Evolutionary conservation across 2,113 vertebrate species (phyloP).

Genomic region (Tetraodon nigroviridis): DNA sequence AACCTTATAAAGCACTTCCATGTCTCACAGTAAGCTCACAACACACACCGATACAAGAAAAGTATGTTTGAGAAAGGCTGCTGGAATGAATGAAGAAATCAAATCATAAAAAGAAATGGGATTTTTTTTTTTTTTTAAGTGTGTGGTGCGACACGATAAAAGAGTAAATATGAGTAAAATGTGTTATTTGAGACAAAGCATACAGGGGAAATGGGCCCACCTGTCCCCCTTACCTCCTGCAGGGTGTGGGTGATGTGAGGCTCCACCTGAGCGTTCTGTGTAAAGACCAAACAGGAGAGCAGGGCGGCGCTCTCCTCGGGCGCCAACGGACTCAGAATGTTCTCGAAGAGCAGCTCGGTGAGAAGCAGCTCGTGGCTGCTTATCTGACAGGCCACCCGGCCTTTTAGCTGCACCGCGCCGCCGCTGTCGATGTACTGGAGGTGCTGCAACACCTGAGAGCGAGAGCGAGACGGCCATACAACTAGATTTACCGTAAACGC

Average conservation of each 20-base stretch:
- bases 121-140: background rate
- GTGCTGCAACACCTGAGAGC: constrained; percentile 79
- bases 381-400: constrained; percentile 88
- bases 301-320: constrained; percentile 89
- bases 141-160: too few relatives aligned
- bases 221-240: constrained; percentile 83
- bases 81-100: background rate
- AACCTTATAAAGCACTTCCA: constrained; percentile 56
- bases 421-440: constrained; percentile 81
- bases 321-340: constrained; percentile 80
- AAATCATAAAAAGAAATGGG: too few relatives aligned
- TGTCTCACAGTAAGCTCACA: constrained; percentile 38
- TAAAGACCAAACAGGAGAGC: constrained; percentile 85
- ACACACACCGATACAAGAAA: constrained; percentile 6
- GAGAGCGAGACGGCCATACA: too few relatives aligned
- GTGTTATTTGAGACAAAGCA: background rate
- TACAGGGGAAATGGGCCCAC: background rate
- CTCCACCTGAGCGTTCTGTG: constrained; percentile 80
- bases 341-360: constrained; percentile 88
- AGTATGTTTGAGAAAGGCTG: background rate
- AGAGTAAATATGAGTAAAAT: background rate
- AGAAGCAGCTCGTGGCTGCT: constrained; percentile 88
- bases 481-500: too few relatives aligned
- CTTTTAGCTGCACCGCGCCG: constrained; percentile 85
- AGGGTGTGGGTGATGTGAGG: constrained; percentile 81